A percentile compares a stretch with the other conserved stretches of the same genome.
These are phyloP conservation scores for Charanyca ferruginea DNA, from an alignment of 2,888 invertebrate genomes.

Conservation along the genomic window DNA sequence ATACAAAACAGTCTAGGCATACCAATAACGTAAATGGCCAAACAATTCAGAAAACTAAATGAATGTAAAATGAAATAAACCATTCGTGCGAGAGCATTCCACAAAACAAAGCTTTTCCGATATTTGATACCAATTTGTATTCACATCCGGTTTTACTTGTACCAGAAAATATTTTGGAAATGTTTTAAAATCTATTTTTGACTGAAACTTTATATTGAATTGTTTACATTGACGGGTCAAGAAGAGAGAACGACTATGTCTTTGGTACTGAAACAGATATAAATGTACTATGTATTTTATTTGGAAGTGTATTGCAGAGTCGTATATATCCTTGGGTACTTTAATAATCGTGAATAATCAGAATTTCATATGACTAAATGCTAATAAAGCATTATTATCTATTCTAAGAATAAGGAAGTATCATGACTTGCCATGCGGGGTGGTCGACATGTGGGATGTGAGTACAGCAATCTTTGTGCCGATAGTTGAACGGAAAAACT, in stretches of 20 bases:
- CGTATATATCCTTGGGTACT: background rate
- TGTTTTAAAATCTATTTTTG: background rate
- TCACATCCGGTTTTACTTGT: constrained; percentile 57
- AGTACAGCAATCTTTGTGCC: no score
- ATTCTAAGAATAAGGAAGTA: no score
- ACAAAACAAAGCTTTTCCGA: constrained; percentile 62
- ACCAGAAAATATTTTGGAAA: constrained; percentile 4
- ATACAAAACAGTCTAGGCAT: background rate
- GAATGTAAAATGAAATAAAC: constrained; percentile 36
- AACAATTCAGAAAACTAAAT: constrained; percentile 16
- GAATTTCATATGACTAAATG: no score
- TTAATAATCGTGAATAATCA: no score
- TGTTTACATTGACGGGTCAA: background rate
- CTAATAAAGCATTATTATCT: no score
- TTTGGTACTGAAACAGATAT: background rate
- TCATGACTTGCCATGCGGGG: no score
- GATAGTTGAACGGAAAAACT: no score
- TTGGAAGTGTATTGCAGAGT: background rate
- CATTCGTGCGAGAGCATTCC: constrained; percentile 9
- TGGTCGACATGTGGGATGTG: no score
- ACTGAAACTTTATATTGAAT: background rate
- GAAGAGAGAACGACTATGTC: accelerated
- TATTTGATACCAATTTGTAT: constrained; percentile 65
- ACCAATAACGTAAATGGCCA: background rate
- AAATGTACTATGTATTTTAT: constrained; percentile 8